Evolutionary conservation across 2,888 invertebrate species (phyloP), one percentile per base, ranked within the genome.

Genomic region (Spisula subtruncata): DNA sequence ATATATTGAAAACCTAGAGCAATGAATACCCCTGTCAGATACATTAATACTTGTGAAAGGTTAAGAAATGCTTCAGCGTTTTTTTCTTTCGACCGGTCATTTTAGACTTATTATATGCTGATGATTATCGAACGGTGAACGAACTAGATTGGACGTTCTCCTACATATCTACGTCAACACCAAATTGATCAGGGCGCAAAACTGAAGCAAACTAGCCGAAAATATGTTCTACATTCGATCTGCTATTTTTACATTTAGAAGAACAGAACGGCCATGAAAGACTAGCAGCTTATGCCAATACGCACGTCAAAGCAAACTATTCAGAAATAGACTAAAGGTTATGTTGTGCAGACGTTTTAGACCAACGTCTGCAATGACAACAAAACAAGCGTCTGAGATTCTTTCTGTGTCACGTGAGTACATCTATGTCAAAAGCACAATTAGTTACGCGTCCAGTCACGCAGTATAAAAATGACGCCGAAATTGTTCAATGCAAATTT

Each of bases 81-180:
- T 35, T 35, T 18, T 41, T 41, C 35, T 18, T 41, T 41, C 35
- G 35, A 18, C 75, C 32, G 75, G 75, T 75, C 75, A 75, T 75
- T 75, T 41, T 75, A 75, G 35, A 75, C 75, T 18, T 35, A 14
- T 14, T 35, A 32, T 41, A 5, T 5, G 29, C 16, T 35, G 75
- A 75, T 75, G 75, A 35, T 75, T 75, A 75, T 75, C 75, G 16
- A 32, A 2, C 75, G 75, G 75, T 75, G 75, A 75, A 32, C 4
- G 75, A 75, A 35, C 4, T 25, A 32, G 16, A 18, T 75, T 14
- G 35, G 16, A n/a, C 18, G 0, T 35, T 32, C 32, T 75, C 29
- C 12, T 41, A 41, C 41, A 41, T 41, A 41, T 41, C 6, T 75
- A 16, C 16, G 1, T 75, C 75, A 18, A 18, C 75, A 35, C 75